Conservation (phyloP, 2,888 invertebrate genomes). For the Lasius platythorax region DNA sequence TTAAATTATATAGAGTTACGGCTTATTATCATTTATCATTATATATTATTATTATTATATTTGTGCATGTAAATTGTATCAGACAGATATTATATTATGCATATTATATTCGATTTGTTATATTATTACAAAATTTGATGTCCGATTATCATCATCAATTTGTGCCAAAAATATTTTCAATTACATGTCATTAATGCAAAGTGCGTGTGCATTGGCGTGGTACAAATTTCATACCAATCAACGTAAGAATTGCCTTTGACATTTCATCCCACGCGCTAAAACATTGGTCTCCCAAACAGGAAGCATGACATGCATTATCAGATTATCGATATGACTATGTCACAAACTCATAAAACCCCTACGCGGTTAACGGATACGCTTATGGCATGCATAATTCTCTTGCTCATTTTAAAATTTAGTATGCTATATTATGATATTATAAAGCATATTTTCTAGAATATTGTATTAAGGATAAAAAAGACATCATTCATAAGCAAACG, state of each 20-base stretch:
- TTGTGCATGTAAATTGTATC: neutral
- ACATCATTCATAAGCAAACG: neutral
- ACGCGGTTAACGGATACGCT: neutral
- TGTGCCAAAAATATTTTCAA: slow-evolving; percentile 12
- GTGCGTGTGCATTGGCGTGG: neutral
- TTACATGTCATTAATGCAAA: neutral
- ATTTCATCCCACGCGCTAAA: slow-evolving; percentile 24
- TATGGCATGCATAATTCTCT: neutral
- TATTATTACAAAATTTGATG: neutral
- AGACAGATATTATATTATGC: neutral
- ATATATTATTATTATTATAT: neutral
- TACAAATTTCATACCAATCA: slow-evolving; percentile 15
- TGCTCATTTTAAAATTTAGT: slow-evolving; percentile 1
- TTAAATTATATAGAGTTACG: neutral
- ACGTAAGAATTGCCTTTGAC: slow-evolving; percentile 38
- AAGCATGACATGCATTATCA: slow-evolving; percentile 32
- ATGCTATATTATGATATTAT: neutral
- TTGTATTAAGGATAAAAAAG: neutral
- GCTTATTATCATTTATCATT: slow-evolving; percentile 11
- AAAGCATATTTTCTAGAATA: neutral
- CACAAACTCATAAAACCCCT: slow-evolving; percentile 24
- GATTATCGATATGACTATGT: slow-evolving; percentile 13
- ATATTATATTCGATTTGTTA: neutral
- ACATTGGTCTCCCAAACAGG: slow-evolving; percentile 28
- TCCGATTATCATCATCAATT: neutral